phyloP scores from a whole-genome alignment of 2,797 vertebrate genomes.

The Phylloscopus collybita region DNA sequence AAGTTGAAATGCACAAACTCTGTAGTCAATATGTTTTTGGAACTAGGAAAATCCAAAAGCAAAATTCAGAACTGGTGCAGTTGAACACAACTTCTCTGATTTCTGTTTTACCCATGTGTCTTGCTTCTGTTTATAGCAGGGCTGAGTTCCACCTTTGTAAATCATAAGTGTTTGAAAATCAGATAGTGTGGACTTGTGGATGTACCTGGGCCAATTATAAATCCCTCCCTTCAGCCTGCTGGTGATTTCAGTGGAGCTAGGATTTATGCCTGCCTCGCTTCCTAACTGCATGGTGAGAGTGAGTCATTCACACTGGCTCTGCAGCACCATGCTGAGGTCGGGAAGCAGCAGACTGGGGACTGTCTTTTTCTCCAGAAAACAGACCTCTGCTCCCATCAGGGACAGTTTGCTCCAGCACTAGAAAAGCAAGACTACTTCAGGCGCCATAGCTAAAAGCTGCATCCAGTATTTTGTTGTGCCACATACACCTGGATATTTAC shows the following conservation, averaged over 20 bases:
- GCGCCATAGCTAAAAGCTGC: background rate
- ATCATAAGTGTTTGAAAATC: background rate
- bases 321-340: background rate
- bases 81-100: background rate
- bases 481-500: background rate
- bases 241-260: background rate
- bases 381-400: background rate
- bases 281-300: background rate
- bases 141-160: background rate
- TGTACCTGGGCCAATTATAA: background rate
- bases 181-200: background rate
- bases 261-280: background rate
- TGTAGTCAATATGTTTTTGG: background rate
- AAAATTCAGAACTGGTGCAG: background rate
- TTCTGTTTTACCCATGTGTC: background rate
- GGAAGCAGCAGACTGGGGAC: background rate
- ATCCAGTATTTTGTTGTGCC: background rate
- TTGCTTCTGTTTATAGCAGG: background rate
- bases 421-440: background rate
- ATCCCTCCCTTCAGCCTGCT: accelerated
- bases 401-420: background rate
- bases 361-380: background rate
- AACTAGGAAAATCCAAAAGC: background rate
- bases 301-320: background rate
- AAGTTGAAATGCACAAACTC: background rate